phyloP scores from a whole-genome alignment of 1,140 invertebrate genomes.

The Druon quercuslanigerum region DNA sequence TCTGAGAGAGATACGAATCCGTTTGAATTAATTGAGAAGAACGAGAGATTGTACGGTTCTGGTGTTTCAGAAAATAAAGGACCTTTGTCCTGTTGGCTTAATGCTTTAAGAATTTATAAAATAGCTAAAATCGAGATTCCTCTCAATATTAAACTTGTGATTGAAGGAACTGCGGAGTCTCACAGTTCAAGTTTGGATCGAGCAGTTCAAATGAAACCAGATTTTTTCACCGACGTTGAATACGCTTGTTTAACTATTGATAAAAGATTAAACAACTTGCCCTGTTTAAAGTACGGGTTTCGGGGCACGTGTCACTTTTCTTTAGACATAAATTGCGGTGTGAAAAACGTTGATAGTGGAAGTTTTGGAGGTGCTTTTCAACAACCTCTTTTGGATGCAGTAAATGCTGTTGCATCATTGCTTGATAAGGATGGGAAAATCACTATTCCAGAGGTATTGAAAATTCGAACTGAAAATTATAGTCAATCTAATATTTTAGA shows the following conservation, averaged over 20 bases:
- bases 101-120: constrained; percentile 74
- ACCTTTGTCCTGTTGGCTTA: constrained; percentile 58
- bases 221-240: constrained; percentile 78
- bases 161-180: constrained; percentile 82
- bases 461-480: background rate
- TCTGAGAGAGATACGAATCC: constrained; percentile 35
- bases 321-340: constrained; percentile 72
- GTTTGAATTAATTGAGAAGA: constrained; percentile 48
- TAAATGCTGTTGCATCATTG: constrained; percentile 38
- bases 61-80: constrained; percentile 57
- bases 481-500: too few relatives aligned
- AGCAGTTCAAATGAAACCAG: constrained; percentile 63
- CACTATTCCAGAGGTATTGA: constrained; percentile 39
- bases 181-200: constrained; percentile 79
- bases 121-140: constrained; percentile 75
- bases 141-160: constrained; percentile 81
- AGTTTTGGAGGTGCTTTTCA: constrained; percentile 52
- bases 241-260: constrained; percentile 82
- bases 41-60: constrained; percentile 46
- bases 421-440: constrained; percentile 48
- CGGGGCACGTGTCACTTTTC: constrained; percentile 80
- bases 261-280: constrained; percentile 81
- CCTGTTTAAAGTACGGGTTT: constrained; percentile 82
- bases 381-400: constrained; percentile 51
- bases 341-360: constrained; percentile 45